Percentiles rank a stretch among this genome's conserved stretches.
Conservation (phyloP, 2,888 invertebrate species). For the Hirtodrosophila confusa region DNA sequence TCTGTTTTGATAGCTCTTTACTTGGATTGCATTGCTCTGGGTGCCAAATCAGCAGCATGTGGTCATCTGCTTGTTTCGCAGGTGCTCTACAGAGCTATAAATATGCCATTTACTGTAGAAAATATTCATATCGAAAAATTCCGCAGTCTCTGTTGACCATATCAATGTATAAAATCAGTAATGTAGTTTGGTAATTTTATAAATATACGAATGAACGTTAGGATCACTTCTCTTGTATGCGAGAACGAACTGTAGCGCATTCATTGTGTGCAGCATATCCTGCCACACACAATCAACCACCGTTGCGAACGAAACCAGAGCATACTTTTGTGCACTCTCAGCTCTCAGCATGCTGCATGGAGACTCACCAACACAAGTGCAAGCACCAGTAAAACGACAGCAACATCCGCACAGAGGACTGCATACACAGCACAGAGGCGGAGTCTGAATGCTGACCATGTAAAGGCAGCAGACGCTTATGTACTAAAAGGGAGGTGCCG, state of each 20-base stretch:
- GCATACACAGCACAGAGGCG: slow-evolving; percentile 78
- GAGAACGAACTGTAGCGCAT: slow-evolving; percentile 55
- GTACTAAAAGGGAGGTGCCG: slow-evolving; percentile 65
- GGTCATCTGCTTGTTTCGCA: not conserved
- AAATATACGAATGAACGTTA: no score
- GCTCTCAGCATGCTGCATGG: slow-evolving; percentile 47
- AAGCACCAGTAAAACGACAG: slow-evolving; percentile 55
- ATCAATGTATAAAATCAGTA: no score
- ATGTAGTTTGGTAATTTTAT: no score
- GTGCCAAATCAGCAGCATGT: not conserved
- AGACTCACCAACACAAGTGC: slow-evolving; percentile 62
- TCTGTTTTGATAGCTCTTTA: slow-evolving; percentile 53
- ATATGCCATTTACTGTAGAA: not conserved
- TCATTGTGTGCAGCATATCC: slow-evolving; percentile 21
- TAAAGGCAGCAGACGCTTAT: slow-evolving; percentile 52
- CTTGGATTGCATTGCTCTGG: not conserved
- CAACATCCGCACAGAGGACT: slow-evolving; percentile 47
- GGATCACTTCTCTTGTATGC: no score
- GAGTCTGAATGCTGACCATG: slow-evolving; percentile 64
- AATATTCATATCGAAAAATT: no score
- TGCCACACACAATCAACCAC: slow-evolving; percentile 50
- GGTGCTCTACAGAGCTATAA: slow-evolving; percentile 5
- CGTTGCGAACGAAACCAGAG: slow-evolving; percentile 36
- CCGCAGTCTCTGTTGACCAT: no score
- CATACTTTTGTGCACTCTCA: slow-evolving; percentile 45